Base-by-base conservation (phyloP, 2,888 invertebrate species). In the Lasiommata megera region DNA sequence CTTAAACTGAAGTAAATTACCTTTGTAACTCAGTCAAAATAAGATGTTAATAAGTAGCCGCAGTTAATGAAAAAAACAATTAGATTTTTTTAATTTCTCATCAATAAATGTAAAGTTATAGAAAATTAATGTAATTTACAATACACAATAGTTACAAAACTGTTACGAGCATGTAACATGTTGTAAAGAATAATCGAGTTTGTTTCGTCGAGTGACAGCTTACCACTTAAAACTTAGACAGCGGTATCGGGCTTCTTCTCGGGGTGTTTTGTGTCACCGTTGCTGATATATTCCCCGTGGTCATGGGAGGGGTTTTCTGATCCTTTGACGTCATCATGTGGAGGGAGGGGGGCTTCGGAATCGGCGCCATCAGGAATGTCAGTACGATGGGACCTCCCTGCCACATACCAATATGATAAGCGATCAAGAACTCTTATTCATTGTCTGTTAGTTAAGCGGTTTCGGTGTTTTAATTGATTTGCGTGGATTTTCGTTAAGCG, bases 291-390 rank as follows among this genome's bases (percentile, higher is more conserved):
- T 61, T 92, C 92, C 61, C 92, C 92, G 77, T 93, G 93, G 71
- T 92, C 92, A 72, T 93, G 93, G 47, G 91, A 87, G 64, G 92
- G 93, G 73, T 92, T 93, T 71, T 92, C 92, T 34, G 93, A 86
- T 67, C 93, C 93, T 79, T 92, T 91, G 76, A 85, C 74, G 79
- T 92, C 93, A 57, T 92, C 92, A 65, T 93, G 92, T 18, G 92
- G 84, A 40, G 91, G 92, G 9, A 93, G 87, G 37, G 93, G 93
- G 62, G 93, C 93, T 68, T 93, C 93, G 59, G 93, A 93, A 66
- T 93, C 93, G 64, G 87, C 93, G 50, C 92, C 92, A 73, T 93
- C 93, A 48, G 93, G 93, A 68, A 93, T 89, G 76, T 93, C 93
- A 63, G 92, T 92, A 77, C 92, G 92, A 68, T 92, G 88, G 54